These are phyloP conservation scores for Gymnodraco acuticeps DNA, from an alignment of 2,797 vertebrate genomes.

Conservation along the genomic window DNA sequence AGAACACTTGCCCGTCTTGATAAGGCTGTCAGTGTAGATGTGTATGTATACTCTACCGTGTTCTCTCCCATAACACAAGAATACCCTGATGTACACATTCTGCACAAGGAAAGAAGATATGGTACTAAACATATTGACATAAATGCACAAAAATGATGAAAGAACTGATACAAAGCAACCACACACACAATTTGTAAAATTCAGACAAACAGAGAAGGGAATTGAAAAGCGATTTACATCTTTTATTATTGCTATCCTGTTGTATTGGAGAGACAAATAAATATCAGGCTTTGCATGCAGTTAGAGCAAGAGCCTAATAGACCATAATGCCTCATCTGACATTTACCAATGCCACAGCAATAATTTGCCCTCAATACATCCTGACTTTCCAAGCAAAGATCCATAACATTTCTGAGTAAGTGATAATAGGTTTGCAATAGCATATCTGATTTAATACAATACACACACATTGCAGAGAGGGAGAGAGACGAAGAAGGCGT, in stretches of 20 bases:
- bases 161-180: background rate
- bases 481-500: no score
- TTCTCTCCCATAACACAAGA: slow-evolving; percentile 3
- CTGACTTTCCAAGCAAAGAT: slow-evolving; percentile 8
- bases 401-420: background rate
- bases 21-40: slow-evolving; percentile 53
- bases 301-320: slow-evolving; percentile 37
- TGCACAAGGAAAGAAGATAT: background rate
- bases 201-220: slow-evolving; percentile 15
- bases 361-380: slow-evolving; percentile 11
- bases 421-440: slow-evolving; percentile 7
- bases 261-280: slow-evolving; percentile 21
- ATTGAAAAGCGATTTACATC: background rate
- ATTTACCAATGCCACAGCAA: slow-evolving; percentile 28
- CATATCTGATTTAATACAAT: slow-evolving; percentile 13
- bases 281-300: slow-evolving; percentile 8
- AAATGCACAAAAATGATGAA: background rate
- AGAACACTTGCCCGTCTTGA: slow-evolving; percentile 56
- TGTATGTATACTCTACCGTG: slow-evolving; percentile 6
- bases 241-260: slow-evolving; percentile 44
- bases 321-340: slow-evolving; percentile 22
- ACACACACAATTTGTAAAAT: slow-evolving; percentile 12
- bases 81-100: slow-evolving; percentile 2
- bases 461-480: background rate
- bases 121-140: background rate